These are phyloP conservation scores for Lepidothrix coronata DNA, from an alignment of 2,113 vertebrate genomes.

Conservation along the genomic window DNA sequence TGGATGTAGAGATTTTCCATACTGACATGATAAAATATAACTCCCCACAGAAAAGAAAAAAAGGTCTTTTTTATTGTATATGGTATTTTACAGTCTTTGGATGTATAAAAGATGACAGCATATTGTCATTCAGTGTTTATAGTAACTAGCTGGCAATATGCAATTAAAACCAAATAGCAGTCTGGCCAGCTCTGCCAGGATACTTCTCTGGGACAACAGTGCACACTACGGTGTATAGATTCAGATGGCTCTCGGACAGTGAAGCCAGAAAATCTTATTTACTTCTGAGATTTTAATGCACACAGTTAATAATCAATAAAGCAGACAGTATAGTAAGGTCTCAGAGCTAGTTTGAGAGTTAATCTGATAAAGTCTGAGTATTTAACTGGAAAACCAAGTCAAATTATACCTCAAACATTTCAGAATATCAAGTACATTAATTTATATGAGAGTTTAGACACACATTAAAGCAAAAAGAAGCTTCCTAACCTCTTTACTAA, in stretches of 20 bases:
- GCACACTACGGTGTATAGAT: not conserved
- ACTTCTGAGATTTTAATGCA: not conserved
- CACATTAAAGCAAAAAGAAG: not conserved
- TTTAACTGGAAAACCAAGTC: not conserved
- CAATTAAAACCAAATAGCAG: not conserved
- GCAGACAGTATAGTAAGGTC: not conserved
- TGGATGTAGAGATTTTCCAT: not conserved
- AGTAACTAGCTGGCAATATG: not conserved
- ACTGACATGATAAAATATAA: not conserved
- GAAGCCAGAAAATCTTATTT: not conserved
- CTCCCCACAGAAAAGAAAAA: not conserved
- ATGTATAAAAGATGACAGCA: not conserved
- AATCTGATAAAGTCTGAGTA: not conserved
- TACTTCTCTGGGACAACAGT: not conserved
- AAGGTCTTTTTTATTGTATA: not conserved
- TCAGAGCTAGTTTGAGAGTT: not conserved
- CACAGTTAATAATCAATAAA: not conserved
- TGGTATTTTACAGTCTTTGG: not conserved
- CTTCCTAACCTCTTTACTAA: not conserved
- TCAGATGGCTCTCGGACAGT: not conserved
- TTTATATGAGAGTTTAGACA: not conserved
- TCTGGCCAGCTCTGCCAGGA: not conserved
- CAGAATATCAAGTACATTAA: not conserved
- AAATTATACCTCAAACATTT: not conserved
- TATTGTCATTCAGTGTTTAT: not conserved